phyloP scores from a whole-genome alignment of 2,888 invertebrate genomes.

The Yponomeuta evonymella region DNA sequence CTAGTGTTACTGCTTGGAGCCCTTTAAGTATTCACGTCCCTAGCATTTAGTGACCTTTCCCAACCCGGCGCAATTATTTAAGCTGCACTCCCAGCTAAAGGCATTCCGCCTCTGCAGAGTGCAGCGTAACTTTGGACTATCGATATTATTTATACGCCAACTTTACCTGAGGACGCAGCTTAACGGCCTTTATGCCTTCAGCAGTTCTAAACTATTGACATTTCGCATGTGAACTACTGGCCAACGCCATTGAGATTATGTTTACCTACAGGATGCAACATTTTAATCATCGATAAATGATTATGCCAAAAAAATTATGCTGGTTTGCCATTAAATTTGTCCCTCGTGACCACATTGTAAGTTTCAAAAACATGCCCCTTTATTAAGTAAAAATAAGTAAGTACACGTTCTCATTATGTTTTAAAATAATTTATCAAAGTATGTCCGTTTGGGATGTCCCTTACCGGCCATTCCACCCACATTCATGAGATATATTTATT shows the following conservation, averaged over 20 bases:
- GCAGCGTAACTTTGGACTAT: background rate
- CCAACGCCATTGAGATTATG: background rate
- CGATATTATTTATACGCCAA: background rate
- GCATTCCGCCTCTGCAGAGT: background rate
- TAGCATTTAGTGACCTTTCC: background rate
- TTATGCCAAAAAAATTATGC: too few species aligned
- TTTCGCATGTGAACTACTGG: background rate
- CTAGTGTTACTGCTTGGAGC: too few species aligned
- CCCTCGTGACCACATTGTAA: too few species aligned
- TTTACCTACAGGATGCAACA: background rate
- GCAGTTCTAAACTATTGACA: background rate
- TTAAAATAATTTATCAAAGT: too few species aligned
- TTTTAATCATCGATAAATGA: background rate
- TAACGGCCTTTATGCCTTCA: background rate
- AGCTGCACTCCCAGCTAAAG: background rate
- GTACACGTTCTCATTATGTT: too few species aligned
- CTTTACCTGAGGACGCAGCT: background rate
- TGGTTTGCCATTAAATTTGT: too few species aligned
- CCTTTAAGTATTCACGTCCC: background rate
- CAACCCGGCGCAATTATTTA: background rate
- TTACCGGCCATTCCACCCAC: too few species aligned
- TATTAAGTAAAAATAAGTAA: too few species aligned
- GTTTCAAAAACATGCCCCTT: too few species aligned
- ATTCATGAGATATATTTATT: too few species aligned
- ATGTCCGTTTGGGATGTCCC: too few species aligned